Conservation (phyloP, 2,797 vertebrate species). For the Tinamus major region DNA sequence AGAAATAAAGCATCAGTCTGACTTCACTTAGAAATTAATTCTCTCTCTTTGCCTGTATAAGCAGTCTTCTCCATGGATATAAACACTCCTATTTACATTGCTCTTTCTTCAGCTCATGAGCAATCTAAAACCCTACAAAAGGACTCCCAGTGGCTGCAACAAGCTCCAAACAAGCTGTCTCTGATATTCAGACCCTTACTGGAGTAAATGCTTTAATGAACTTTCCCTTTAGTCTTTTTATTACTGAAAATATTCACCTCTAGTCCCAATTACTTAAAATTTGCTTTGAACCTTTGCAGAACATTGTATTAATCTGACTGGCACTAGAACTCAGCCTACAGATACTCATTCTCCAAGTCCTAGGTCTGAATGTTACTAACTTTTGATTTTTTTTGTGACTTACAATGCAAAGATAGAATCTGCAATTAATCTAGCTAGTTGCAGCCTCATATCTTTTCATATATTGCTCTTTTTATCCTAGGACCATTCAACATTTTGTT, state of each 20-base stretch:
- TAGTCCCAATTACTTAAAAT: not conserved
- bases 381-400: not conserved
- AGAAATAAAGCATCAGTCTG: not conserved
- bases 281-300: not conserved
- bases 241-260: not conserved
- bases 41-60: not conserved
- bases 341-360: not conserved
- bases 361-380: not conserved
- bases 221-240: not conserved
- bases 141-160: not conserved
- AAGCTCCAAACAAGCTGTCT: not conserved
- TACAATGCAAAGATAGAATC: not conserved
- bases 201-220: not conserved
- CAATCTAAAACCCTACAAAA: not conserved
- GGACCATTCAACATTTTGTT: not conserved
- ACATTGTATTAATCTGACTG: not conserved
- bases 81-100: not conserved
- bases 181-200: not conserved
- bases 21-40: not conserved
- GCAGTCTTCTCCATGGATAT: not conserved
- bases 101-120: not conserved
- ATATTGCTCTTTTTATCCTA: not conserved
- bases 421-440: not conserved
- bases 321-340: not conserved
- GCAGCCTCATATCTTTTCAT: not conserved